These are phyloP conservation scores for Dendrocincla fuliginosa DNA, from an alignment of 2,797 vertebrate species.

Conservation along the genomic window DNA sequence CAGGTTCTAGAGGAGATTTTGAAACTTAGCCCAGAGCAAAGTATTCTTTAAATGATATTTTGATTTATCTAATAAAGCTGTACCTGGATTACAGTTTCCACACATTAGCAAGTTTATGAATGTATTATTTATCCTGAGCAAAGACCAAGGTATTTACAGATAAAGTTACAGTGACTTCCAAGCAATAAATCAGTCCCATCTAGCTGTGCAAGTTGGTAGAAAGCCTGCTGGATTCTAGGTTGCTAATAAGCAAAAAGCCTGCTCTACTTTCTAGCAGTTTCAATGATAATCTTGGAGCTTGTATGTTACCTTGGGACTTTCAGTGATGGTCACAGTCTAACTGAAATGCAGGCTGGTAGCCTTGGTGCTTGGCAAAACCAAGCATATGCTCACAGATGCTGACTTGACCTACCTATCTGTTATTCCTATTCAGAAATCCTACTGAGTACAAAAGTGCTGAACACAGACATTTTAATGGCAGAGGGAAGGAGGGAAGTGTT, in stretches of 20 bases:
- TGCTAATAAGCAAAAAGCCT: not conserved
- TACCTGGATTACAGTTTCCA: not conserved
- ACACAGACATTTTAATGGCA: not conserved
- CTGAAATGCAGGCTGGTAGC: not conserved
- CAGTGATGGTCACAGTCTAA: not conserved
- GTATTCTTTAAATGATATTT: not conserved
- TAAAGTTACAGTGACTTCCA: not conserved
- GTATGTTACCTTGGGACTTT: not conserved
- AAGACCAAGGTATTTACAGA: not conserved
- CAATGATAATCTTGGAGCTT: not conserved
- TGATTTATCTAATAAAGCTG: not conserved
- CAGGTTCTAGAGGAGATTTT: not conserved
- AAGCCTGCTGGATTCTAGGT: not conserved
- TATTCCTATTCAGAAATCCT: not conserved
- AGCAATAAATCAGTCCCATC: not conserved
- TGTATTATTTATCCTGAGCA: not conserved
- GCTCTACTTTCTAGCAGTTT: not conserved
- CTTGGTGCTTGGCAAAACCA: not conserved
- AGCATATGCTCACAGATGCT: not conserved
- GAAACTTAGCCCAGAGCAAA: not conserved
- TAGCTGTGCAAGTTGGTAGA: not conserved
- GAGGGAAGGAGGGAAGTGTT: not conserved
- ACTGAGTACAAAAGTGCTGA: not conserved
- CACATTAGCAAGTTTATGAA: not conserved
- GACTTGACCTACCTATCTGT: not conserved